phyloP scores from a whole-genome alignment of 1,140 invertebrate species.

The Brachionus asplanchnoidis region DNA sequence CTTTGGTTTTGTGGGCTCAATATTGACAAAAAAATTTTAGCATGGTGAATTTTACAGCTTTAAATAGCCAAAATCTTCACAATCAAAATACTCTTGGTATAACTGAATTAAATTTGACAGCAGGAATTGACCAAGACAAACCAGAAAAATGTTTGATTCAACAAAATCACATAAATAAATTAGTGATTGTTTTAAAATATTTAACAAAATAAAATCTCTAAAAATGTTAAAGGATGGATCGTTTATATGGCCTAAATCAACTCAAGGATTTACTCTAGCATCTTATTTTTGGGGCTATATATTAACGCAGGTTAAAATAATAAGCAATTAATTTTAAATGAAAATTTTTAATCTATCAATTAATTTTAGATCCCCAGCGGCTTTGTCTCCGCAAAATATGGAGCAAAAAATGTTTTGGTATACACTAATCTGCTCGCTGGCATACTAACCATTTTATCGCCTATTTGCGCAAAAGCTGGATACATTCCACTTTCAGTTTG shows the following conservation, averaged over 20 bases:
- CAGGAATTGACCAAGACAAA: neutral
- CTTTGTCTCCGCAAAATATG: slow-evolving; percentile 20
- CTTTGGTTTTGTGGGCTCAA: neutral
- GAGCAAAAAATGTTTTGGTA: slow-evolving; percentile 24
- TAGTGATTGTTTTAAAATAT: neutral
- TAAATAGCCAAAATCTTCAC: neutral
- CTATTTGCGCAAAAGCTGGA: neutral
- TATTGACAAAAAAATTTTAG: neutral
- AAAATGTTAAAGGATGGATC: slow-evolving; percentile 50
- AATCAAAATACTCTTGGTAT: neutral
- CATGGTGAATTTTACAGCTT: slow-evolving; percentile 15
- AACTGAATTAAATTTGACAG: neutral
- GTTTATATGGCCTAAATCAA: slow-evolving; percentile 52
- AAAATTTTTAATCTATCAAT: neutral
- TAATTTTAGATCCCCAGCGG: slow-evolving; percentile 19
- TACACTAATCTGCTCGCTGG: neutral
- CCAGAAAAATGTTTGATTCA: neutral
- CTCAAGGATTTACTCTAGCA: slow-evolving; percentile 53
- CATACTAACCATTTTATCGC: neutral
- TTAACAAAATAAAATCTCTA: neutral
- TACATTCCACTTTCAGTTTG: neutral
- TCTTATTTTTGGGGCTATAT: slow-evolving; percentile 58
- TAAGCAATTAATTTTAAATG: no score
- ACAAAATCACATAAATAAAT: neutral
- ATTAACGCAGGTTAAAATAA: slow-evolving; percentile 49